Evolutionary conservation across 2,888 invertebrate genomes (phyloP).

Genomic region (Drosophila formosana): DNA sequence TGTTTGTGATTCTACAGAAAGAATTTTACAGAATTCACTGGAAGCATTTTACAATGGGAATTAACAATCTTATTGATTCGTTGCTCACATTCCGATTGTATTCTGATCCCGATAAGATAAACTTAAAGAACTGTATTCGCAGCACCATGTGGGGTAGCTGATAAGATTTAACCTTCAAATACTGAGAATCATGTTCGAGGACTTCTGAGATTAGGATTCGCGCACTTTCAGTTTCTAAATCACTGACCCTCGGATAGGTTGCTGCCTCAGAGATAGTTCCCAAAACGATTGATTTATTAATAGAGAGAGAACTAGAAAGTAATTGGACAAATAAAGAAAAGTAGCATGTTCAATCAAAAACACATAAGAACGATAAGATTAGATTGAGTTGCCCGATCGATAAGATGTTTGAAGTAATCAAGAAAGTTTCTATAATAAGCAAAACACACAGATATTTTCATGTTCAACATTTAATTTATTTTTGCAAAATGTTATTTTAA

Average conservation of each 20-base stretch:
- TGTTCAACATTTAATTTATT: constrained; percentile 52
- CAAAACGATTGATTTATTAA: background rate
- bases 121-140: background rate
- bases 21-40: background rate
- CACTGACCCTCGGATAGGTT: background rate
- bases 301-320: background rate
- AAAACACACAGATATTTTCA: background rate
- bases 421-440: background rate
- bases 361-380: constrained; percentile 8
- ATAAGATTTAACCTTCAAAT: constrained; percentile 14
- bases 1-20: background rate
- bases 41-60: constrained; percentile 1
- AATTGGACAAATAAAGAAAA: background rate
- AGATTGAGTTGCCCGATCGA: background rate
- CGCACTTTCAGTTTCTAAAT: background rate
- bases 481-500: constrained; percentile 38
- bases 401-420: constrained; percentile 4
- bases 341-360: background rate
- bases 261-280: background rate
- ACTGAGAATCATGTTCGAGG: background rate
- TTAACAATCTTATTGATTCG: constrained; percentile 6
- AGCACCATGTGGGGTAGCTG: background rate
- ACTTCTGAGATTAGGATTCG: background rate
- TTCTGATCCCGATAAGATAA: constrained; percentile 17
- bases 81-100: background rate